Evolutionary conservation across 2,113 vertebrate species (phyloP), one percentile per base, ranked within the genome.

Genomic region (Pelodiscus sinensis): DNA sequence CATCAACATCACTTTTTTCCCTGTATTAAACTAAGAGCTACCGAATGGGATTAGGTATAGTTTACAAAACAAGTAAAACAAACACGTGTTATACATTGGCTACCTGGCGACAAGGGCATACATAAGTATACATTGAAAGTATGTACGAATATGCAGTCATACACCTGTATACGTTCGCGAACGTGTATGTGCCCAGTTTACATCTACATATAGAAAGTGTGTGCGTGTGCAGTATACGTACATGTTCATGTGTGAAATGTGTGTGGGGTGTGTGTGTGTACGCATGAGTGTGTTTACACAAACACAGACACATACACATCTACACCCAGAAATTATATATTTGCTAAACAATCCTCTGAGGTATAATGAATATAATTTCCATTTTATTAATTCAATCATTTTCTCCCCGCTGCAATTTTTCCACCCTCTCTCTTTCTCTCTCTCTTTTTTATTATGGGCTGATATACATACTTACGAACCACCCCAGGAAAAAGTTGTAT

Each of bases 251-350:
- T 1, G 2, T 22, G 9, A 2, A 57, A 3, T 27, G 35, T 58
- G 22, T 27, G 31, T 18, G 6, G 1, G 0, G 81, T 50, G 18
- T 19, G 75, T 12, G 62, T 2, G 1, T 1, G 89, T 44, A 27
- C 25, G 25, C 5, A 29, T 62, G 25, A 6, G 6, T 62, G 58
- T 62, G 58, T 62, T 27, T 62, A 54, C 52, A 54, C 0, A 0
- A 0, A 15, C 16, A 12, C 9, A n/a, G 3, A 2, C 12, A 56
- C 27, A 16, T 51, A 2, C 1, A 44, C 16, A 0, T 50, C 85
- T 82, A 68, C 51, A 58, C 21, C 4, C 2, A 21, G 65, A 27
- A 13, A 56, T 90, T 29, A 38, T 0, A 7, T 2, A 5, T 11
- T 81, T 22, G 9, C 8, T 85, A 11, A 88, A 31, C 25, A 86